phyloP scores from a whole-genome alignment of 1,140 invertebrate species.

The Eriosoma lanigerum region DNA sequence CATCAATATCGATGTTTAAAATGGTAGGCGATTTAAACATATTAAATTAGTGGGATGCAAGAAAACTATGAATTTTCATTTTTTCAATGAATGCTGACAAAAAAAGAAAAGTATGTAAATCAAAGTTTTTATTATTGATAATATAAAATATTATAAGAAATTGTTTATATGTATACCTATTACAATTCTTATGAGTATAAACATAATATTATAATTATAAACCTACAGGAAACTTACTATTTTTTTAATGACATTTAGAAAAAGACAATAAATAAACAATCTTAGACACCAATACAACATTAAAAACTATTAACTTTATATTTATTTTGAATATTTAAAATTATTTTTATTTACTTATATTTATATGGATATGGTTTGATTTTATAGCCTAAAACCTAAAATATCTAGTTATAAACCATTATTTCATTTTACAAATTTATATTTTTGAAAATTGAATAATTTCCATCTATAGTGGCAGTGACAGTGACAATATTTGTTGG shows the following conservation, averaged over 20 bases:
- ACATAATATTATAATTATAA: too few species aligned
- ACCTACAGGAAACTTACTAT: not conserved
- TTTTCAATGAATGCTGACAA: too few species aligned
- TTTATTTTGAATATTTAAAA: not conserved
- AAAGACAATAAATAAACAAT: not conserved
- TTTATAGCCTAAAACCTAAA: too few species aligned
- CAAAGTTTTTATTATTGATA: conserved; percentile 8
- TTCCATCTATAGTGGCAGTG: too few species aligned
- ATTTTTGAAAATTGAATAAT: conserved; percentile 11
- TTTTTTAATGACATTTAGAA: conserved; percentile 3
- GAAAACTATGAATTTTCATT: conserved; percentile 1
- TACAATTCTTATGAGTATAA: not conserved
- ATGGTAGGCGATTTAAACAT: not conserved
- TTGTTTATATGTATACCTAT: not conserved
- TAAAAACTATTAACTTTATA: not conserved
- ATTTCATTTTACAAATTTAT: too few species aligned
- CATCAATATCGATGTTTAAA: too few species aligned
- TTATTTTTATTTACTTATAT: too few species aligned
- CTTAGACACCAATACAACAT: not conserved
- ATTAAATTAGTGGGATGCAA: not conserved
- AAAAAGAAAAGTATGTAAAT: too few species aligned
- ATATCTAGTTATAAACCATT: too few species aligned
- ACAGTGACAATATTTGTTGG: too few species aligned
- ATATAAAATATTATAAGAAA: not conserved
- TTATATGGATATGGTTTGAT: too few species aligned